Conservation (phyloP, 2,888 invertebrate genomes). For the Tenthredo mesomela region DNA sequence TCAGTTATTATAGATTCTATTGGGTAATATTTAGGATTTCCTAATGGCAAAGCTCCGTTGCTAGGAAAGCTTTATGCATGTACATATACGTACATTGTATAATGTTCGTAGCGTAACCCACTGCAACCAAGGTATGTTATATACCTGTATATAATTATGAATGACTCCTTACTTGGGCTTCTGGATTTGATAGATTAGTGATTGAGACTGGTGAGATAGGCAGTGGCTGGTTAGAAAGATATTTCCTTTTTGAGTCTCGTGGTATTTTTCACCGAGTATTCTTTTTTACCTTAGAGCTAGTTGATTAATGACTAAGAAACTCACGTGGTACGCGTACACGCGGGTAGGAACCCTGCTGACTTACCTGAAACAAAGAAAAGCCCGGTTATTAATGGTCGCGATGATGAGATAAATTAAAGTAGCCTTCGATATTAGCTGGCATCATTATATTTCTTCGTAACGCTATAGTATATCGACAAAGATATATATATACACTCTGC, state of each 20-base stretch:
- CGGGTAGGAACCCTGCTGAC: slow-evolving; percentile 51
- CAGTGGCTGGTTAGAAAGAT: slow-evolving; percentile 33
- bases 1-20: background rate
- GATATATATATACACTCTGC: background rate
- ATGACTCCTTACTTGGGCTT: slow-evolving; percentile 22
- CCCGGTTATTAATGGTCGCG: slow-evolving; percentile 46
- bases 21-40: background rate
- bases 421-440: slow-evolving; percentile 45
- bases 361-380: slow-evolving; percentile 53
- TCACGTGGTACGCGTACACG: slow-evolving; percentile 44
- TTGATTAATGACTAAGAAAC: slow-evolving; percentile 50
- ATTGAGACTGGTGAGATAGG: slow-evolving; percentile 3
- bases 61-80: background rate
- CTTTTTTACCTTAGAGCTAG: background rate
- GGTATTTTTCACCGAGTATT: slow-evolving; percentile 39
- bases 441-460: slow-evolving; percentile 44
- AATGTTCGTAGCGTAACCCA: background rate
- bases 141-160: slow-evolving; percentile 28
- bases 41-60: background rate
- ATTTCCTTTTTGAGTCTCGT: background rate
- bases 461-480: slow-evolving; percentile 1
- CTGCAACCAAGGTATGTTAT: background rate
- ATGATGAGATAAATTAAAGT: slow-evolving; percentile 48
- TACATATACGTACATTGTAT: background rate
- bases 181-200: slow-evolving; percentile 19